phyloP scores from a whole-genome alignment of 2,797 vertebrate genomes.

The Apogon hyalosoma region DNA sequence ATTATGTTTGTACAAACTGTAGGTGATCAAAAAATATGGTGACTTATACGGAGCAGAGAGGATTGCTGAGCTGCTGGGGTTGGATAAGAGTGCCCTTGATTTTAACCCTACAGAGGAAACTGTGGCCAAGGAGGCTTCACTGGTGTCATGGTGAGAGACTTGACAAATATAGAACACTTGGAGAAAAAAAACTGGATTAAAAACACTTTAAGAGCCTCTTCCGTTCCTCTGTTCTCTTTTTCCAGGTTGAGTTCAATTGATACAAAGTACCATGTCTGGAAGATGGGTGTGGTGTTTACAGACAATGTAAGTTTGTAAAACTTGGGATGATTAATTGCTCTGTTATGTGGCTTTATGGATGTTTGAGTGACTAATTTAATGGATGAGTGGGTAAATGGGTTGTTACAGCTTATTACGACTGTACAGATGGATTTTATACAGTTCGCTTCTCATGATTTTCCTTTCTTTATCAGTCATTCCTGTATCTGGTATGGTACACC shows the following conservation, averaged over 20 bases:
- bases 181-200: slow-evolving; percentile 39
- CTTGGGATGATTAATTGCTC: slow-evolving; percentile 11
- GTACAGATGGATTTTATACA: slow-evolving; percentile 9
- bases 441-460: background rate
- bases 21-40: slow-evolving; percentile 99
- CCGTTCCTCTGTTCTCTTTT: slow-evolving; percentile 39
- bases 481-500: slow-evolving; percentile 98
- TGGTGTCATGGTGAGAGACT: slow-evolving; percentile 91
- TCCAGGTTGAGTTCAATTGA: slow-evolving; percentile 96
- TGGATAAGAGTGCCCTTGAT: slow-evolving; percentile 97
- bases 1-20: slow-evolving; percentile 3
- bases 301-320: slow-evolving; percentile 91
- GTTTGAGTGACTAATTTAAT: slow-evolving; percentile 3
- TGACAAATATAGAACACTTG: slow-evolving; percentile 18
- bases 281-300: slow-evolving; percentile 97
- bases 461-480: slow-evolving; percentile 88
- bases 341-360: slow-evolving; percentile 5
- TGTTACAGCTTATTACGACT: slow-evolving; percentile 2
- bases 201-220: slow-evolving; percentile 27
- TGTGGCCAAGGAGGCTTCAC: slow-evolving; percentile 90
- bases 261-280: slow-evolving; percentile 98
- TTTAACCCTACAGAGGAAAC: slow-evolving; percentile 95
- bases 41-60: slow-evolving; percentile 96
- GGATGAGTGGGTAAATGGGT: background rate
- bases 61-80: slow-evolving; percentile 95